Conservation (phyloP, 2,797 vertebrate genomes). For the Myripristis jacobus region DNA sequence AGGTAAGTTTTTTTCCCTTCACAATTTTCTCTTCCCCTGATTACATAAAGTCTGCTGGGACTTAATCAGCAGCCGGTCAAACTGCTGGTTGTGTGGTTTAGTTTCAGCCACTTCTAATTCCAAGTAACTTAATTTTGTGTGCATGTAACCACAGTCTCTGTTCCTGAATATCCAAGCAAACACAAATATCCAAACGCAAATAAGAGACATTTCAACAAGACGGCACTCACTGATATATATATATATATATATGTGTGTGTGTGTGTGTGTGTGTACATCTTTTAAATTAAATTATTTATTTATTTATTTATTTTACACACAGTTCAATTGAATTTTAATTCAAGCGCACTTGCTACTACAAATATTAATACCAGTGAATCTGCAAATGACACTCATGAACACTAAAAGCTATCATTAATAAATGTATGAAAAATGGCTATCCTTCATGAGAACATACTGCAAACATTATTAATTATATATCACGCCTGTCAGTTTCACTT, state of each 20-base stretch:
- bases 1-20: slow-evolving; percentile 4
- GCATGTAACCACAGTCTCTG: not conserved
- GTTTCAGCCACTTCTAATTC: not conserved
- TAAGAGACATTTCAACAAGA: too few species aligned
- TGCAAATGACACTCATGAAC: not conserved
- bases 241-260: too few species aligned
- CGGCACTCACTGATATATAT: too few species aligned
- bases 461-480: not conserved
- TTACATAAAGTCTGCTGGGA: slow-evolving; percentile 51
- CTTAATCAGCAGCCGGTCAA: slow-evolving; percentile 29
- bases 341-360: not conserved
- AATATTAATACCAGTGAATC: not conserved
- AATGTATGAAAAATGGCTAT: not conserved
- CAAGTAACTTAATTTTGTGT: not conserved
- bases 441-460: not conserved
- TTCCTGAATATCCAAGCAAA: not conserved
- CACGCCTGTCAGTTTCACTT: not conserved
- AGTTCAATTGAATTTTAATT: not conserved
- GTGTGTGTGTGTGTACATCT: too few species aligned
- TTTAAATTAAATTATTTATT: too few species aligned
- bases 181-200: too few species aligned
- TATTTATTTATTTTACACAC: too few species aligned
- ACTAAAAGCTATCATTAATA: not conserved
- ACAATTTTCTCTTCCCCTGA: slow-evolving; percentile 51
- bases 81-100: not conserved